These are phyloP conservation scores for Papilio machaon DNA, from an alignment of 1,140 invertebrate species.

Conservation along the genomic window DNA sequence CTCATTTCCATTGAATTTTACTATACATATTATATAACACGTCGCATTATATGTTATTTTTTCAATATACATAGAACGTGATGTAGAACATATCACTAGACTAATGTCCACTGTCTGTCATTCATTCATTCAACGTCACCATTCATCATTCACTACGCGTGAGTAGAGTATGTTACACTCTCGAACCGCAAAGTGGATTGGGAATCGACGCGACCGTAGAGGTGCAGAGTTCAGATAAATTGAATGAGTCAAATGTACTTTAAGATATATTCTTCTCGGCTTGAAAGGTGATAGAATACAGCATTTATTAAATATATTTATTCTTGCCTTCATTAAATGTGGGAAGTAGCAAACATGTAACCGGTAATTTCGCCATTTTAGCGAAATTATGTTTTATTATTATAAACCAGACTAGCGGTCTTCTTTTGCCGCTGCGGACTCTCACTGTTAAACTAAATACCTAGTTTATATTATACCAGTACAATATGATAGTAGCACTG, in stretches of 20 bases:
- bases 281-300: neutral
- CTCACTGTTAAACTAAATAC: too few relatives aligned
- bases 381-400: too few relatives aligned
- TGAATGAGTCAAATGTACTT: neutral
- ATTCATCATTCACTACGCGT: neutral
- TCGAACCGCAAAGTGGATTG: neutral
- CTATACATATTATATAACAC: too few relatives aligned
- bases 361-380: too few relatives aligned
- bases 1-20: too few relatives aligned
- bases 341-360: too few relatives aligned
- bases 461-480: too few relatives aligned
- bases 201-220: neutral
- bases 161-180: neutral
- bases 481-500: too few relatives aligned
- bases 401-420: too few relatives aligned
- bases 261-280: neutral
- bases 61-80: neutral
- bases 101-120: neutral
- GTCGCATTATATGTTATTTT: too few relatives aligned
- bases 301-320: neutral
- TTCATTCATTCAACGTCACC: neutral
- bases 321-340: too few relatives aligned
- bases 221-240: neutral
- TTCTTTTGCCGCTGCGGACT: too few relatives aligned
- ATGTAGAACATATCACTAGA: neutral